Percentiles rank a stretch among this genome's conserved stretches.
phyloP scores from a whole-genome alignment of 2,888 invertebrate species.

The Argyresthia goedartella region DNA sequence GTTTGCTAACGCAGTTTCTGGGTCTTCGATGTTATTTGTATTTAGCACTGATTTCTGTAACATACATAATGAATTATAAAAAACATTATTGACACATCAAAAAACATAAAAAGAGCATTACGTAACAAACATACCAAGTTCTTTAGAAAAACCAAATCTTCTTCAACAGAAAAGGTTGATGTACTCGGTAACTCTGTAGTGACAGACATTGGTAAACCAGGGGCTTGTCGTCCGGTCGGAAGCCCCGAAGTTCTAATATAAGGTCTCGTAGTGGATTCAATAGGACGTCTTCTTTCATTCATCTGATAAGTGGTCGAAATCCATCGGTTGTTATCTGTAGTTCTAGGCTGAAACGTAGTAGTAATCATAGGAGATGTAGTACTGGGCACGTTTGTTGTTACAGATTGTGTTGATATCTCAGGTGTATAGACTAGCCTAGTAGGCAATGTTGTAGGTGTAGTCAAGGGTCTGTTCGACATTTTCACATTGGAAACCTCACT shows the following conservation, averaged over 20 bases:
- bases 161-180: conserved; percentile 61
- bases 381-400: conserved; percentile 34
- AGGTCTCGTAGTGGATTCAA: conserved; percentile 16
- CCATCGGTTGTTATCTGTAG: conserved; percentile 31
- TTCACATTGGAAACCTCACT: conserved; percentile 55
- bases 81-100: neutral
- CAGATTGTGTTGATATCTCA: conserved; percentile 25
- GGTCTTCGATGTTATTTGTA: conserved; percentile 46
- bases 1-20: conserved; percentile 61
- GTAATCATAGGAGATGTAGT: conserved; percentile 24
- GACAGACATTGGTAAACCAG: conserved; percentile 25
- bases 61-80: neutral
- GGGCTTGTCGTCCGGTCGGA: conserved; percentile 28
- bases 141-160: conserved; percentile 72
- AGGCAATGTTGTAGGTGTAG: conserved; percentile 43
- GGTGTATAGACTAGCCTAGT: conserved; percentile 44
- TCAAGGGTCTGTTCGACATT: conserved; percentile 48
- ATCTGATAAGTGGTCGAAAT: conserved; percentile 54
- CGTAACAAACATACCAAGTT: conserved; percentile 62
- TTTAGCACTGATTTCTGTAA: conserved; percentile 61
- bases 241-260: conserved; percentile 6
- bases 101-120: neutral
- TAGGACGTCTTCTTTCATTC: conserved; percentile 29
- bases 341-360: conserved; percentile 37
- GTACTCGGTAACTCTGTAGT: conserved; percentile 56